Conservation (phyloP, 92 coral and sea anemone species). For the Epizoanthus illoricatus region DNA sequence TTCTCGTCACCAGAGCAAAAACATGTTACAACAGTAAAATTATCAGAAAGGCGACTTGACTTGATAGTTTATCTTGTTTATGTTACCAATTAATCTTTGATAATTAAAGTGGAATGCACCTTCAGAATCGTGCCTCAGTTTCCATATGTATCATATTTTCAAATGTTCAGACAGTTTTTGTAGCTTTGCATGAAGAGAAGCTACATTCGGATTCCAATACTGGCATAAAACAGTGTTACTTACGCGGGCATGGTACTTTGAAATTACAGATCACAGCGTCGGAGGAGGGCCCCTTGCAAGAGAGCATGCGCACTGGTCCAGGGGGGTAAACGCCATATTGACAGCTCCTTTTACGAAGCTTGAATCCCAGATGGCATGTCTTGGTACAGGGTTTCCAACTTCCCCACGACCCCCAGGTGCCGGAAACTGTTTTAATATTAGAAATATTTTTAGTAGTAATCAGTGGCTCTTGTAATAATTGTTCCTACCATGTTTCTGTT, state of each 20-base stretch:
- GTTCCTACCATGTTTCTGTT: background rate
- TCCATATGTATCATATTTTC: too few relatives aligned
- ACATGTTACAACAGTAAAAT: too few relatives aligned
- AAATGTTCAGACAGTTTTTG: too few relatives aligned
- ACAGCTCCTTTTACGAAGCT: background rate
- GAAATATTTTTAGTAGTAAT: background rate
- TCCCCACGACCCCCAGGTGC: background rate
- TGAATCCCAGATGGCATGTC: background rate
- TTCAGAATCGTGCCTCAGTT: too few relatives aligned
- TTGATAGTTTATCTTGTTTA: too few relatives aligned
- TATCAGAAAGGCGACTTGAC: too few relatives aligned
- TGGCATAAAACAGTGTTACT: background rate
- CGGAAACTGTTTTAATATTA: background rate
- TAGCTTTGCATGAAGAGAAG: too few relatives aligned
- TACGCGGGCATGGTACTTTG: background rate
- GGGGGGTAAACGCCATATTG: background rate
- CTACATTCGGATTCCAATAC: too few relatives aligned
- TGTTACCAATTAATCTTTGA: too few relatives aligned
- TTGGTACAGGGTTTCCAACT: background rate
- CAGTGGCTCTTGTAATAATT: background rate
- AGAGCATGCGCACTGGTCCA: background rate
- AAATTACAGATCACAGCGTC: background rate
- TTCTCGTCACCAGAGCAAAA: too few relatives aligned
- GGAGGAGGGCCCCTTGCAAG: background rate
- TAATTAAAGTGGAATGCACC: too few relatives aligned